Percentiles rank a stretch among this genome's conserved stretches.
Conservation (phyloP, 2,797 vertebrate genomes). For the Halcyon leucocephala region DNA sequence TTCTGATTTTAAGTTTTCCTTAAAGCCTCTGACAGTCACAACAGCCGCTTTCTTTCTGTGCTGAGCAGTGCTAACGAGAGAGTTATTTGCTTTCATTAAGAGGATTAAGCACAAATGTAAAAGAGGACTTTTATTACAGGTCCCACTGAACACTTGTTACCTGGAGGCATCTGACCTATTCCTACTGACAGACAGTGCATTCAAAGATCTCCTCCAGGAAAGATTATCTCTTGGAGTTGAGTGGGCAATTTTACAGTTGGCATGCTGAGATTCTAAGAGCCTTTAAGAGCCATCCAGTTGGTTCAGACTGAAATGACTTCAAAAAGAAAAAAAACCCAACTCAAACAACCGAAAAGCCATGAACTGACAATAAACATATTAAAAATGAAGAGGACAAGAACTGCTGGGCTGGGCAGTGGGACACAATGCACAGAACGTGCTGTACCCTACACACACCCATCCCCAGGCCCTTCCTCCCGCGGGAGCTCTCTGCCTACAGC, state of each 20-base stretch:
- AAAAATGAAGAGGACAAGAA: not conserved
- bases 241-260: slow-evolving; percentile 25
- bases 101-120: not conserved
- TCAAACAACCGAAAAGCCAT: not conserved
- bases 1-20: not conserved
- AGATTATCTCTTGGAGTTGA: not conserved
- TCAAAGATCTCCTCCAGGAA: not conserved
- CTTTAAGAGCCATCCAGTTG: not conserved
- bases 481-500: not conserved
- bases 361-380: not conserved
- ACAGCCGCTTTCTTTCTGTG: slow-evolving; percentile 22
- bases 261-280: slow-evolving; percentile 20
- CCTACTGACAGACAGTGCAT: not conserved
- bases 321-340: not conserved
- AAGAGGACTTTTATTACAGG: not conserved
- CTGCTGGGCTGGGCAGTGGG: not conserved
- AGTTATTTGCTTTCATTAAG: not conserved
- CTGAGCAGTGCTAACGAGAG: not conserved
- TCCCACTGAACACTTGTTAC: not conserved
- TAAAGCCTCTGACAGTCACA: not conserved
- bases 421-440: rapidly evolving
- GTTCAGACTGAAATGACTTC: not conserved
- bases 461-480: not conserved
- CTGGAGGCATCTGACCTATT: slow-evolving; percentile 13
- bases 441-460: not conserved